These are phyloP conservation scores for Clanis bilineata DNA, from an alignment of 2,888 invertebrate genomes.

Conservation along the genomic window DNA sequence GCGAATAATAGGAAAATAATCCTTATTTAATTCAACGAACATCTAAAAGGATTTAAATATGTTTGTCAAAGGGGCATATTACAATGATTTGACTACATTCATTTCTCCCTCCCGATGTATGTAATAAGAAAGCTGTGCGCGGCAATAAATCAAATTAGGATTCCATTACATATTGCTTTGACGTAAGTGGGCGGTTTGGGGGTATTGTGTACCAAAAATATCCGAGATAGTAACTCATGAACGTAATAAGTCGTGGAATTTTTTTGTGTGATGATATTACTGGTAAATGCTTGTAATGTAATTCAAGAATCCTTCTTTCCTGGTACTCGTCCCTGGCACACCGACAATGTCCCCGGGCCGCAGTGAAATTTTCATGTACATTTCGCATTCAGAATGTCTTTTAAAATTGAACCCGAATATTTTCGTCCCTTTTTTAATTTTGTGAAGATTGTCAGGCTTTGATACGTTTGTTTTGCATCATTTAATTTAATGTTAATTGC, in stretches of 20 bases:
- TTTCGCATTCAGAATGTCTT: neutral
- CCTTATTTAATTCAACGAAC: neutral
- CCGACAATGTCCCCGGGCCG: neutral
- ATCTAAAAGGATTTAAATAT: neutral
- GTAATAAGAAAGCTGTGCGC: constrained; percentile 1
- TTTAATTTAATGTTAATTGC: neutral
- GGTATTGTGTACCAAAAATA: neutral
- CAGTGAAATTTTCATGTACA: constrained; percentile 7
- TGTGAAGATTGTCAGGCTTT: neutral
- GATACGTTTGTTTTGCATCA: neutral
- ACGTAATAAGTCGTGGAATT: constrained; percentile 21
- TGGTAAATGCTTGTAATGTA: constrained; percentile 19
- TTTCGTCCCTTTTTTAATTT: neutral
- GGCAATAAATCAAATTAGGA: constrained; percentile 9
- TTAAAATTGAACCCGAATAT: neutral
- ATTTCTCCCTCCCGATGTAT: neutral
- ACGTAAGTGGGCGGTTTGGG: constrained; percentile 5
- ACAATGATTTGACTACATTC: neutral
- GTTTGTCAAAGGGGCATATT: neutral
- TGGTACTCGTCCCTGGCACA: neutral
- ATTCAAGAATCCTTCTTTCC: constrained; percentile 18
- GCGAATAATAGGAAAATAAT: neutral
- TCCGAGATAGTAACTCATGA: neutral
- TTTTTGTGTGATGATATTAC: constrained; percentile 15
- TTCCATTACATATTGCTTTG: constrained; percentile 3